These are phyloP conservation scores for Pipra filicauda DNA, from an alignment of 2,113 vertebrate genomes.

Conservation along the genomic window DNA sequence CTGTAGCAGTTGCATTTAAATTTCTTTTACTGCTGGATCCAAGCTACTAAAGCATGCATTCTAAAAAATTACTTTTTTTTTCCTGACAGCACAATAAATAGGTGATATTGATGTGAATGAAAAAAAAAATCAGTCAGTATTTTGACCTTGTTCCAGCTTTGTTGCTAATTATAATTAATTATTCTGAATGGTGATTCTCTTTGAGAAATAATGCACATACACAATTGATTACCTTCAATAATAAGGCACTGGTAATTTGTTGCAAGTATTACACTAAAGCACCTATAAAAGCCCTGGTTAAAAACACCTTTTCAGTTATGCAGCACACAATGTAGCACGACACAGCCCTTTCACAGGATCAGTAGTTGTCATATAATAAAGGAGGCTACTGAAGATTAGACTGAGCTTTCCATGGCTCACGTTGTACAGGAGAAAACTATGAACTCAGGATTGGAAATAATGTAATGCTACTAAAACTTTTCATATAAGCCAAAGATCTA, in stretches of 20 bases:
- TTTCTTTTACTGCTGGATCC: constrained; percentile 14
- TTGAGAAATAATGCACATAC: not conserved
- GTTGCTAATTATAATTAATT: constrained; percentile 17
- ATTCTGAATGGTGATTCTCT: not conserved
- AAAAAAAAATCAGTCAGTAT: not conserved
- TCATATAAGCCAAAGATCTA: not conserved
- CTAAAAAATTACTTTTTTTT: not conserved
- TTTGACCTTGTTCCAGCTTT: not conserved
- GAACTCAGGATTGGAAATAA: not conserved
- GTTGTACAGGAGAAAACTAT: not conserved
- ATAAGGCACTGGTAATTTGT: too few species aligned
- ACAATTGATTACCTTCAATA: not conserved
- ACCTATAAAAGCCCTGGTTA: too few species aligned
- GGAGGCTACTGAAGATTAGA: not conserved
- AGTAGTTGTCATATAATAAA: not conserved
- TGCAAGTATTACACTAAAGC: too few species aligned
- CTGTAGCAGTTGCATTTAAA: not conserved
- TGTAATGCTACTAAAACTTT: not conserved
- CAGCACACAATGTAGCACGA: not conserved
- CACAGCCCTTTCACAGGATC: not conserved
- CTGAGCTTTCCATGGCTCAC: not conserved
- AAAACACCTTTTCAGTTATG: too few species aligned
- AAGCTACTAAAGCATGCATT: not conserved
- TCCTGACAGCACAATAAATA: not conserved
- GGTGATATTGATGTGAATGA: not conserved